Percentiles rank a stretch among this genome's conserved stretches.
These are phyloP conservation scores for Sinocyclocheilus anophthalmus DNA, from an alignment of 2,113 vertebrate genomes.

Conservation along the genomic window DNA sequence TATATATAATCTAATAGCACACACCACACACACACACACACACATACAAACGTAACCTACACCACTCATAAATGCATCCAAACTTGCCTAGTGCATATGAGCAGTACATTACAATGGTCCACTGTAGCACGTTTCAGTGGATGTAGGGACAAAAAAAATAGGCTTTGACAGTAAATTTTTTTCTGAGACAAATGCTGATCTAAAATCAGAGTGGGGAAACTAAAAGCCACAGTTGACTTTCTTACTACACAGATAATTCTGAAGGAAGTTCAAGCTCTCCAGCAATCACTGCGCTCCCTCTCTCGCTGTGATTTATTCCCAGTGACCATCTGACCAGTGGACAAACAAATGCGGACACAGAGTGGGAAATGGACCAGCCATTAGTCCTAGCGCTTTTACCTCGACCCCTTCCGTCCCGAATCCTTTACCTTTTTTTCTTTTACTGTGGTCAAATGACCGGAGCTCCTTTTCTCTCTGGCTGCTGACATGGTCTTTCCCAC, in stretches of 20 bases:
- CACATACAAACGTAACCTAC: too few species aligned
- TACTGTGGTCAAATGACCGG: constrained; percentile 69
- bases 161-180: background rate
- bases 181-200: background rate
- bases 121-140: background rate
- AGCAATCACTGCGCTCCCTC: constrained; percentile 49
- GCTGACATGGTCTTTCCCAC: constrained; percentile 75
- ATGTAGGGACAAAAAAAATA: background rate
- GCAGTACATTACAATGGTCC: background rate
- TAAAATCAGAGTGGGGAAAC: background rate
- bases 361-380: too few species aligned
- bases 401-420: constrained; percentile 73
- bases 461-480: constrained; percentile 62
- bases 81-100: too few species aligned
- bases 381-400: constrained; percentile 88
- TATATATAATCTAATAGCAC: too few species aligned
- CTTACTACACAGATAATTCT: constrained; percentile 52
- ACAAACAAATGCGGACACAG: too few species aligned
- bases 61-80: too few species aligned
- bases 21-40: background rate
- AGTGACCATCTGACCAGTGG: constrained; percentile 75
- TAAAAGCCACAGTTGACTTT: constrained; percentile 37
- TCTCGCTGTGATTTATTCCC: constrained; percentile 75
- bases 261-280: constrained; percentile 47
- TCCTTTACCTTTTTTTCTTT: constrained; percentile 73